Evolutionary conservation across 2,888 invertebrate genomes (phyloP), one percentile per base, ranked within the genome.

Genomic region (Odontothrips loti): DNA sequence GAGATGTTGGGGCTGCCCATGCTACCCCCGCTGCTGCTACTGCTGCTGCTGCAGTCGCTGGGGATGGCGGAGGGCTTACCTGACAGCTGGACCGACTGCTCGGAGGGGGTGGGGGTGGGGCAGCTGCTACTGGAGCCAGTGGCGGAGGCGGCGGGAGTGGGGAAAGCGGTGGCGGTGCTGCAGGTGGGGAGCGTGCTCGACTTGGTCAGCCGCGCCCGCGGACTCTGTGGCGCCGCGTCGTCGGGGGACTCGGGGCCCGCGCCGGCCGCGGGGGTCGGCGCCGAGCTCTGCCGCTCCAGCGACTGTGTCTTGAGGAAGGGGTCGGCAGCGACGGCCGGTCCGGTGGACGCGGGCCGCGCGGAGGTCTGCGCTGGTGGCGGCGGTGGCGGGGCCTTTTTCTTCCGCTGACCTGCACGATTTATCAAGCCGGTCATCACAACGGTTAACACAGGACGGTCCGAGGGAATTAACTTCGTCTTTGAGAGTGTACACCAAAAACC

Each of bases 331-430:
- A 17, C 47, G 47, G 27, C 43, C 20, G 48, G 79, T 81, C 82
- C n/a, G 81, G 17, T 29, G 20, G 47, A n/a, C 12, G 79, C 80
- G 48, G 79, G 79, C 75, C n/a, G 81, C 79, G 29, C 82, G 82
- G n/a, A 82, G 79, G 34, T 82, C 82, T 82, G 81, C 82, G 75
- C 86, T 3, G 86, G 86, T 0, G 87, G 87, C 0, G 87, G 87
- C 8, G 90, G 89, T 27, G 89, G 89, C 47, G 90, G 90, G 1
- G 90, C 89, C 84, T 90, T 89, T 86, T 91, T 91, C 86, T 91
- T 91, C 83, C 90, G 86, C 68, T 87, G 88, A 85, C 89, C 90
- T 89, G 86, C 78, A 84, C 82, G 82, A 83, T 82, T 1, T 63
- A 82, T 20, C 17, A 58, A 58, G 15, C 1, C 58, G 58, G 20